Conservation (phyloP, 2,888 invertebrate genomes). For the Apoda limacodes region DNA sequence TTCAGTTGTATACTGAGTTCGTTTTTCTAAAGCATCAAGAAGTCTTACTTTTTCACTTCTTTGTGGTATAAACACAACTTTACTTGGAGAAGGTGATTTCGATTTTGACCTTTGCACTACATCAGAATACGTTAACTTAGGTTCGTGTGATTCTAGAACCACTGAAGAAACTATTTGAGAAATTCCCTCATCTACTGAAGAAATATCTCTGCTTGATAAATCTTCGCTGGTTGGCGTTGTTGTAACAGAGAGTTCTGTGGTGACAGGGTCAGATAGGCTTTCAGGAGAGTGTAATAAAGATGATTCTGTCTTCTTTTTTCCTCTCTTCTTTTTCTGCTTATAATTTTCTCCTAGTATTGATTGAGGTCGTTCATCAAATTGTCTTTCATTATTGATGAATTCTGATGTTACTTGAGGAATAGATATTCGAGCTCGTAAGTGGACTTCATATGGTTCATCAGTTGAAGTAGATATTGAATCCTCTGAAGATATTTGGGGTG, state of each 20-base stretch:
- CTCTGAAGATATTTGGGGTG: slow-evolving; percentile 68
- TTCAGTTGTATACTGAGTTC: slow-evolving; percentile 39
- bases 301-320: slow-evolving; percentile 51
- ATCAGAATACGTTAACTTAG: slow-evolving; percentile 56
- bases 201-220: slow-evolving; percentile 43
- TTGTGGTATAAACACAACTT: slow-evolving; percentile 29
- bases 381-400: slow-evolving; percentile 51
- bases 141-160: slow-evolving; percentile 26
- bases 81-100: slow-evolving; percentile 59
- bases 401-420: slow-evolving; percentile 57
- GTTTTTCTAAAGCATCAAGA: slow-evolving; percentile 47
- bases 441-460: slow-evolving; percentile 72
- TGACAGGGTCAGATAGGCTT: slow-evolving; percentile 61
- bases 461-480: slow-evolving; percentile 61
- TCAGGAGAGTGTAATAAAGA: slow-evolving; percentile 46
- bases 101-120: slow-evolving; percentile 61
- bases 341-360: slow-evolving; percentile 41
- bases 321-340: slow-evolving; percentile 49
- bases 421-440: slow-evolving; percentile 68
- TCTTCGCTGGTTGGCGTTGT: slow-evolving; percentile 58
- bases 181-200: slow-evolving; percentile 61
- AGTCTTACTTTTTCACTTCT: slow-evolving; percentile 47
- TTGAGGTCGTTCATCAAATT: slow-evolving; percentile 35
- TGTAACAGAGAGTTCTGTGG: slow-evolving; percentile 57
- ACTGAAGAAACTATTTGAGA: slow-evolving; percentile 45